Conservation (phyloP, 2,113 vertebrate genomes). For the Apus apus region DNA sequence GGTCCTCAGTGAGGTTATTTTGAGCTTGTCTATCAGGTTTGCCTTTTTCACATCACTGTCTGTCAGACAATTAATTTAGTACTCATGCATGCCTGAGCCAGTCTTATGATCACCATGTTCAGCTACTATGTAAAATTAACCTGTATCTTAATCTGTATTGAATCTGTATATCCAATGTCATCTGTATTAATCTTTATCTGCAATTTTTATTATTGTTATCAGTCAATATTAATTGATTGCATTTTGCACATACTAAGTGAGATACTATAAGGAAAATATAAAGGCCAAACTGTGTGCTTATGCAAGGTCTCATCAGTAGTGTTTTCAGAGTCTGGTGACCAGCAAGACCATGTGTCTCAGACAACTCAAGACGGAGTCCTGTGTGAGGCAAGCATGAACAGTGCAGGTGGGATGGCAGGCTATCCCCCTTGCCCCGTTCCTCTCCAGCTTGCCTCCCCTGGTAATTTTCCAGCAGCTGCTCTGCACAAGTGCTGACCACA, state of each 20-base stretch:
- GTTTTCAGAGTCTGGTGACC: not conserved
- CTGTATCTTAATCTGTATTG: not conserved
- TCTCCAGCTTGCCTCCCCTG: no score
- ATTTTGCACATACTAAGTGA: not conserved
- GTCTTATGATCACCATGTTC: not conserved
- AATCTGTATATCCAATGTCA: no score
- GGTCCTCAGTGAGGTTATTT: not conserved
- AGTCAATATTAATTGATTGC: not conserved
- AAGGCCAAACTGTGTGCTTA: not conserved
- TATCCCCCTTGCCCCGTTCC: no score
- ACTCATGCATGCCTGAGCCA: not conserved
- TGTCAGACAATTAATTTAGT: not conserved
- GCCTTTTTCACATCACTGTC: not conserved
- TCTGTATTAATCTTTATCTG: not conserved
- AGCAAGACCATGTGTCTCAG: no score
- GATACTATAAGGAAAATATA: not conserved
- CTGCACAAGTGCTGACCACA: no score
- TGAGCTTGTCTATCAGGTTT: not conserved
- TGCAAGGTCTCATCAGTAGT: not conserved
- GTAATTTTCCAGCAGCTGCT: no score
- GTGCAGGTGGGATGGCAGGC: no score
- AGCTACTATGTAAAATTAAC: not conserved
- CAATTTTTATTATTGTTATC: not conserved
- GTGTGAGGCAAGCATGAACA: no score
- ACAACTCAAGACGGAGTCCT: no score